These are phyloP conservation scores for Plagodis dolabraria DNA, from an alignment of 2,888 invertebrate species.

Conservation along the genomic window DNA sequence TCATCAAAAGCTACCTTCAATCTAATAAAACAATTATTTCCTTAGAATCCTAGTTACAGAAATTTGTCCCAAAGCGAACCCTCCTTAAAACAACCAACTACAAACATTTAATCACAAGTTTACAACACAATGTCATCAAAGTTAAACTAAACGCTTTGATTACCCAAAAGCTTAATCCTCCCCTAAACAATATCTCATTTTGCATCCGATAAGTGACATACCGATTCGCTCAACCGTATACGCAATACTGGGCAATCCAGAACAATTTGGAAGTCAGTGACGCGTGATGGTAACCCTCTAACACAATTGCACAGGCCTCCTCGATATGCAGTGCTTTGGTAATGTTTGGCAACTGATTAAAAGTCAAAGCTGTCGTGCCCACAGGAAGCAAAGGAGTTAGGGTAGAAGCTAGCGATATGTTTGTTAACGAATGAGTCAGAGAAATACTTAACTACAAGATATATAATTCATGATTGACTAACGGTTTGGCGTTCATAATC, in stretches of 20 bases:
- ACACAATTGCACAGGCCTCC: constrained; percentile 79
- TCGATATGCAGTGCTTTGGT: constrained; percentile 71
- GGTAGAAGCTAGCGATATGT: neutral
- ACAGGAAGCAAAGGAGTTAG: constrained; percentile 37
- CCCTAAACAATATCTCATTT: constrained; percentile 37
- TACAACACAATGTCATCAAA: constrained; percentile 27
- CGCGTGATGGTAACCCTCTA: constrained; percentile 62
- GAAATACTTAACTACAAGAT: neutral
- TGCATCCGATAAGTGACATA: constrained; percentile 64
- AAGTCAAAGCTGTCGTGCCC: constrained; percentile 78
- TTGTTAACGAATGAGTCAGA: constrained; percentile 6
- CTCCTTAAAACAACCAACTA: neutral
- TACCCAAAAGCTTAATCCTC: constrained; percentile 25
- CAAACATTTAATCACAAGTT: constrained; percentile 13
- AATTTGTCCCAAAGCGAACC: constrained; percentile 1
- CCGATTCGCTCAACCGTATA: constrained; percentile 51
- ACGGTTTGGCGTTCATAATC: too few relatives aligned
- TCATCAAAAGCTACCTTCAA: too few relatives aligned
- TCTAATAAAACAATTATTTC: neutral
- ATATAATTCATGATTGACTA: too few relatives aligned
- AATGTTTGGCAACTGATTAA: constrained; percentile 82
- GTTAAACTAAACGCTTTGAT: constrained; percentile 33
- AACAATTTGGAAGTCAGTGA: constrained; percentile 57
- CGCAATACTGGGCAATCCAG: constrained; percentile 49
- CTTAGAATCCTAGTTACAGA: constrained; percentile 11